A percentile compares a stretch with the other conserved stretches of the same genome.
Evolutionary conservation across 2,113 vertebrate genomes (phyloP).

Genomic region (Pristiophorus japonicus): DNA sequence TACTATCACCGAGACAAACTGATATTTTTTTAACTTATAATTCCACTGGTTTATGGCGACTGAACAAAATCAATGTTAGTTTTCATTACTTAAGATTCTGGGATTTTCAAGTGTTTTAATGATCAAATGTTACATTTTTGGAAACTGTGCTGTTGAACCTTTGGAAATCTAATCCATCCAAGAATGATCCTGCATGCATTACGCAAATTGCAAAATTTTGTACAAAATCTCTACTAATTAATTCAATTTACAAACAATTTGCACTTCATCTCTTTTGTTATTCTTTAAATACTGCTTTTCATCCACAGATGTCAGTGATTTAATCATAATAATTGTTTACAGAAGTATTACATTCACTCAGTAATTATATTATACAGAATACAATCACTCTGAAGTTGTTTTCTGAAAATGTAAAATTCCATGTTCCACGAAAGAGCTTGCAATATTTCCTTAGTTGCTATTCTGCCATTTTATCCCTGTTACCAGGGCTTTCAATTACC

Average conservation of each 20-base stretch:
- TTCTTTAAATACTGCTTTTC: constrained; percentile 10
- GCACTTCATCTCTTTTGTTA: not conserved
- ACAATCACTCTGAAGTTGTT: not conserved
- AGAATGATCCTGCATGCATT: not conserved
- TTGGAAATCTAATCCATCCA: not conserved
- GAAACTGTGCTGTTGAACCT: not conserved
- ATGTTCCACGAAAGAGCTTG: not conserved
- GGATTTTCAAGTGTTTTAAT: not conserved
- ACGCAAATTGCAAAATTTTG: not conserved
- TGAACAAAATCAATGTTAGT: not conserved
- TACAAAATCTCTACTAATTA: not conserved
- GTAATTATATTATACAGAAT: constrained; percentile 10
- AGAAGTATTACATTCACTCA: not conserved
- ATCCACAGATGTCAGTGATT: not conserved
- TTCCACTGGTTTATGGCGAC: not conserved
- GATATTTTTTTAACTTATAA: not conserved
- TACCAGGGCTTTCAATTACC: not conserved
- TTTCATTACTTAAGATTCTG: not conserved
- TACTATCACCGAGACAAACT: not conserved
- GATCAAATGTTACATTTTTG: not conserved
- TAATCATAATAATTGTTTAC: not conserved
- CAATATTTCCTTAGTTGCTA: not conserved
- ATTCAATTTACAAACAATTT: not conserved
- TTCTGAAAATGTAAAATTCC: not conserved
- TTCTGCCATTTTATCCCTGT: not conserved